Base-by-base conservation (phyloP, 1,140 invertebrate species). In the Diorhabda sublineata region DNA sequence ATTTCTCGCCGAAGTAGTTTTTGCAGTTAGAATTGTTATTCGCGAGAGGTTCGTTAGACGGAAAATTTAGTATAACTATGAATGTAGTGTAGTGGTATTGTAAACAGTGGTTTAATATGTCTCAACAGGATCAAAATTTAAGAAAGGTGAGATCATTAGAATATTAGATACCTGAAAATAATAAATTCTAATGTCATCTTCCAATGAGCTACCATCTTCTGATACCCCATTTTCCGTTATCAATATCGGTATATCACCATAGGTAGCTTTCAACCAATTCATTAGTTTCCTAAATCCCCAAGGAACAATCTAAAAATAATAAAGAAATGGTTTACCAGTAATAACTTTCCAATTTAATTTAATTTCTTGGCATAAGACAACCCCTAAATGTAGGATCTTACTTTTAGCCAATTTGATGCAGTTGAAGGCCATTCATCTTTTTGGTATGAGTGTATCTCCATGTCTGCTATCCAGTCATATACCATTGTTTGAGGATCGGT, bases 141-240 rank as follows among this genome's bases (percentile, higher is more conserved):
- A 45, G 26, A 66, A 66, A 9, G 26, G 7, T 26, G 57, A 43
- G n/a, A 42, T 42, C 4, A 42, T 58, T 8, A 42, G 4, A 66
- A 57, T 66, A 4, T 42, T 62, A 1, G 26, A 58, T 57, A 44
- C 66, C 7, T 65, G 45, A n/a, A 45, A 58, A 58, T 5, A 70
- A 43, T 58, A 43, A 45, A 61, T 57, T 61, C 69, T 70, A 5
- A n/a, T 52, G 45, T 61, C 58, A 67, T 75, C 74, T 58, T 71
- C 42, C 7, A 75, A 58, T 41, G 69, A 64, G 11, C 61, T 67
- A 58, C 71, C 71, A 64, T 69, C 45, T 9, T 83, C 84, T 69
- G 80, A 84, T 79, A 69, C 70, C 8, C 91, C 91, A 76, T 91
- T 92, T 84, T 92, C 91, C 0, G 89, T 89, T 2, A 92, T 81